Evolutionary conservation across 2,113 vertebrate species (phyloP), one percentile per base, ranked within the genome.

Genomic region (Ciconia stormi): DNA sequence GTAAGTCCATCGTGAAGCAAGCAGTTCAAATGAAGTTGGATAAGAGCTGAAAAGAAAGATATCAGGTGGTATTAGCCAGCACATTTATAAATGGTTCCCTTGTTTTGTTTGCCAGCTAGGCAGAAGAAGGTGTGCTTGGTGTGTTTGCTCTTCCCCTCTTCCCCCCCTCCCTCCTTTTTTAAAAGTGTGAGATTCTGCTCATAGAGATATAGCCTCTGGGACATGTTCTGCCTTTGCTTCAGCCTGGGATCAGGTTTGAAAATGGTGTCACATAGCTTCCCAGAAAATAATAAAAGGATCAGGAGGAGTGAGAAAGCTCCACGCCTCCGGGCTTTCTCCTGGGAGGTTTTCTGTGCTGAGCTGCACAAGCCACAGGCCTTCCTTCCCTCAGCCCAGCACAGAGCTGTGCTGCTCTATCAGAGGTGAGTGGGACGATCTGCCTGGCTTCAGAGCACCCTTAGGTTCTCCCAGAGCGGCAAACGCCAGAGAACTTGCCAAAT

Each of bases 321-420:
- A 19, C 16, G 32, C 6, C 26, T 71, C n/a, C 5, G 19, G 44
- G 7, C 12, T 87, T 84, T 58, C 55, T 59, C 22, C 10, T 42
- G 21, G 12, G 36, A 66, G 10, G 5, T 62, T 88, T 78, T 40
- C 44, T 23, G 7, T 50, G 20, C n/a, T 38, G n/a, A 72, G 50
- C 38, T 2, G 1, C 16, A 25, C 10, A 52, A 74, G 46, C 26
- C 1, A 0, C 27, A 29, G 16, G 2, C 32, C 30, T 79, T 59
- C 20, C 19, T 78, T 70, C 20, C 32, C 42, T 71, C 40, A 72
- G 62, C 11, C 44, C 3, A 1, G 61, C 34, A 50, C 30, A 83
- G 59, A 81, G 40, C 50, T 69, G 40, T 72, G 40, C 61, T 89
- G 29, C 16, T 80, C 34, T 70, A 3, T n/a, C 4, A 29, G 53